phyloP scores from a whole-genome alignment of 2,888 invertebrate species.

The Plebejus anna region DNA sequence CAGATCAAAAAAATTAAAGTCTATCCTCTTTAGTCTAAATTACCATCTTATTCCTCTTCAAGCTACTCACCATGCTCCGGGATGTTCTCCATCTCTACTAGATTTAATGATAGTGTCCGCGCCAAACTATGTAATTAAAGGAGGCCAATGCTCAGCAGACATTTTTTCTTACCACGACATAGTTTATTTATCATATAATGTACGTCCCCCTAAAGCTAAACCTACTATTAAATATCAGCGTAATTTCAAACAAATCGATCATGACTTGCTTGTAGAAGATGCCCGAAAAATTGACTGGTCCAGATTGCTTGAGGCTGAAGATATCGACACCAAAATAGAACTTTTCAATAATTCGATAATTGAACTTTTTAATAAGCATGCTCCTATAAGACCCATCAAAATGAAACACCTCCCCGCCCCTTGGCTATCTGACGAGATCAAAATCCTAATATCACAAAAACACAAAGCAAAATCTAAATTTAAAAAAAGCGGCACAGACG shows the following conservation, averaged over 20 bases:
- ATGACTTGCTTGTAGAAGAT: neutral
- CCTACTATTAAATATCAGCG: neutral
- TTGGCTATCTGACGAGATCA: constrained; percentile 31
- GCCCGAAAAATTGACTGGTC: neutral
- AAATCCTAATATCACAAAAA: constrained; percentile 1
- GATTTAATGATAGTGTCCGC: neutral
- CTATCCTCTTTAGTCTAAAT: too few species aligned
- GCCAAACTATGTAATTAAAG: neutral
- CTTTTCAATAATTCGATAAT: neutral
- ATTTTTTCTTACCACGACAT: neutral
- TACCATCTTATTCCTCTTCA: too few species aligned
- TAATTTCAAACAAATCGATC: neutral
- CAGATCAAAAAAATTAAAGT: too few species aligned
- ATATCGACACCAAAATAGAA: neutral
- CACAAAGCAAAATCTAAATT: constrained; percentile 15
- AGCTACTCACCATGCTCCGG: too few species aligned
- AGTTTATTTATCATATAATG: neutral
- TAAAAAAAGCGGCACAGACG: neutral
- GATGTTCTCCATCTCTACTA: too few species aligned
- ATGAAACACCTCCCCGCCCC: constrained; percentile 35
- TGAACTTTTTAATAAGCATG: neutral
- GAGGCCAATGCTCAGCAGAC: constrained; percentile 1
- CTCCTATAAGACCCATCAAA: constrained; percentile 24
- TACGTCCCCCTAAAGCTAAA: neutral
- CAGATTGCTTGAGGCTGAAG: neutral